Evolutionary conservation across 2,888 invertebrate species (phyloP).

Genomic region (Acanthosepion esculentum): DNA sequence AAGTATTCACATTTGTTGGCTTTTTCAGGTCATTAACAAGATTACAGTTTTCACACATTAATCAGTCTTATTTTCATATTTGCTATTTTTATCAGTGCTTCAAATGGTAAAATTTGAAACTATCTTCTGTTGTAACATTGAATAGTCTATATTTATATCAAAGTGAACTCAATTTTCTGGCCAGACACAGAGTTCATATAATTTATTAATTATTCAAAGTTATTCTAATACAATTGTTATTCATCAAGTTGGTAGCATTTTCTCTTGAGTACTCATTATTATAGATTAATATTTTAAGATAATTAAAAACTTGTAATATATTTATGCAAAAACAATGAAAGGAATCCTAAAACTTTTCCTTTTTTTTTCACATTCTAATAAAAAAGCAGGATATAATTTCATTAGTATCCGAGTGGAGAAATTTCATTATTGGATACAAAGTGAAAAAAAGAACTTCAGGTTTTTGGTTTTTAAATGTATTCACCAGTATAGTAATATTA

Average conservation of each 20-base stretch:
- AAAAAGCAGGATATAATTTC: too few species aligned
- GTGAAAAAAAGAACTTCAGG: too few species aligned
- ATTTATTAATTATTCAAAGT: neutral
- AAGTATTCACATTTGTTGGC: neutral
- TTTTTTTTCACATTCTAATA: too few species aligned
- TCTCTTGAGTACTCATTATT: neutral
- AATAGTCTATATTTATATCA: neutral
- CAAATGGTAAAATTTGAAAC: neutral
- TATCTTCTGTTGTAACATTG: neutral
- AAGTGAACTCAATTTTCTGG: neutral
- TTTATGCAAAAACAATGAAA: neutral
- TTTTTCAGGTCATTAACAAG: neutral
- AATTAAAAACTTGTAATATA: neutral
- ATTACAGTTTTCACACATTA: slow-evolving; percentile 6
- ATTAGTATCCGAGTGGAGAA: too few species aligned
- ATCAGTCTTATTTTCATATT: slow-evolving; percentile 9
- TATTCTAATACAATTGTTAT: neutral
- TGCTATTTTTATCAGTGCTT: neutral
- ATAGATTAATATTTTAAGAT: neutral
- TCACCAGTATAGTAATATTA: too few species aligned
- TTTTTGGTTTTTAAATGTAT: too few species aligned
- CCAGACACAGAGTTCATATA: neutral
- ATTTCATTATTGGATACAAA: too few species aligned
- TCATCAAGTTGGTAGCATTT: neutral
- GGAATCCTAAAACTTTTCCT: neutral